A percentile compares a stretch with the other conserved stretches of the same genome.
These are phyloP conservation scores for Corythornis madagascariensis DNA, from an alignment of 2,113 vertebrate species.

Conservation along the genomic window DNA sequence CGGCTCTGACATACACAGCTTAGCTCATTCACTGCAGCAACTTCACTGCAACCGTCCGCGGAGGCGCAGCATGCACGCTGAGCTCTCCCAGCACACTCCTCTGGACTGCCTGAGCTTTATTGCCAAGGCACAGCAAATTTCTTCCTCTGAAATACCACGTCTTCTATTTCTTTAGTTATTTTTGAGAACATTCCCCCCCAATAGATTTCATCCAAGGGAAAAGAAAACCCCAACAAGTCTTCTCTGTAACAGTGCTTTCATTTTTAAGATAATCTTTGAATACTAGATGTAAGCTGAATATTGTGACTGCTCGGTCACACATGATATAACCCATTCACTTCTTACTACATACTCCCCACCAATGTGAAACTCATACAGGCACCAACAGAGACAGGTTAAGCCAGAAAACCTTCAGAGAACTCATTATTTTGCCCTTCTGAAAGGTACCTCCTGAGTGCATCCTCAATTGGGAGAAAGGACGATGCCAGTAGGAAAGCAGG, in stretches of 20 bases:
- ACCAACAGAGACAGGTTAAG: background rate
- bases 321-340: background rate
- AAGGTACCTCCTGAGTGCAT: background rate
- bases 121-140: background rate
- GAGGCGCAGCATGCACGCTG: background rate
- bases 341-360: background rate
- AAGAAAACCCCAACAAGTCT: background rate
- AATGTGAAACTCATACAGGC: background rate
- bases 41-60: background rate
- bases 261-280: background rate
- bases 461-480: background rate
- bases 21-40: slow-evolving; percentile 40
- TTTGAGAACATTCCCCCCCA: background rate
- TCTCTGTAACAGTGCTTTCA: background rate
- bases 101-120: background rate
- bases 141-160: background rate
- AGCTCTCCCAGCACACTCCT: background rate
- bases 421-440: background rate
- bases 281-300: background rate
- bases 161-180: background rate
- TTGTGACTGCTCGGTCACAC: background rate
- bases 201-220: background rate
- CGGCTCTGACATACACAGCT: slow-evolving; percentile 5
- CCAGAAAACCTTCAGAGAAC: background rate
- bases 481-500: background rate